These are phyloP conservation scores for Rhynchotus rufescens DNA, from an alignment of 2,797 vertebrate genomes.

Conservation along the genomic window DNA sequence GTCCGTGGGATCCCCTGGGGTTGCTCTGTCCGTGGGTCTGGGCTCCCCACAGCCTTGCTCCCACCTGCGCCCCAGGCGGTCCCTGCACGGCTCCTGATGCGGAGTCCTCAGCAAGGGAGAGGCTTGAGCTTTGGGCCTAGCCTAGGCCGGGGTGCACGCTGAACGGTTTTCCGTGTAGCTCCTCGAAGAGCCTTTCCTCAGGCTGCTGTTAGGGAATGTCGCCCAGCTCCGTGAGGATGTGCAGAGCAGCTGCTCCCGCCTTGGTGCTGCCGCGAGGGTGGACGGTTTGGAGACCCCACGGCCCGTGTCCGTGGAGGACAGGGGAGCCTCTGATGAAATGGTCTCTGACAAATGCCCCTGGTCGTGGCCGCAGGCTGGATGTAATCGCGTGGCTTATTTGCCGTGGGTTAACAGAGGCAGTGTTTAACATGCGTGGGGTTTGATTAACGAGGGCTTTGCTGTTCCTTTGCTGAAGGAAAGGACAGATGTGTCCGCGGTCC, in stretches of 20 bases:
- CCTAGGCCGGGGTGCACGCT: not conserved
- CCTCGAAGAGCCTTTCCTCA: not conserved
- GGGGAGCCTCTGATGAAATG: not conserved
- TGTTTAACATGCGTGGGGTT: constrained; percentile 45
- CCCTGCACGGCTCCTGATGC: accelerated
- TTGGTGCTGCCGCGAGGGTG: not conserved
- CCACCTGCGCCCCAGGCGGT: accelerated
- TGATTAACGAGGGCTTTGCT: constrained; percentile 58
- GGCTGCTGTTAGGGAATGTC: not conserved
- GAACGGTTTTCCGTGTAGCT: not conserved
- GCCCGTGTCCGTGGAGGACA: not conserved
- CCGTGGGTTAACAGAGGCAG: constrained; percentile 15
- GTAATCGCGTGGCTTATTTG: constrained; percentile 45
- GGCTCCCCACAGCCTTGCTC: not conserved
- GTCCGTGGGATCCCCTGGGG: not conserved
- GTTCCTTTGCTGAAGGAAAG: constrained; percentile 33
- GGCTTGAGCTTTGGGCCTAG: not conserved
- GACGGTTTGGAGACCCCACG: too few relatives aligned
- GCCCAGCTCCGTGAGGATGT: not conserved
- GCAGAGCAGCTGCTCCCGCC: not conserved
- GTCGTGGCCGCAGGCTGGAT: not conserved
- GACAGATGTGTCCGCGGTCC: constrained; percentile 13
- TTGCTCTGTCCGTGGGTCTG: not conserved
- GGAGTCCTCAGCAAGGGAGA: not conserved
- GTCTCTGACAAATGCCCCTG: constrained; percentile 12